Base-by-base conservation (phyloP, 1,140 invertebrate genomes). In the Mya arenaria region DNA sequence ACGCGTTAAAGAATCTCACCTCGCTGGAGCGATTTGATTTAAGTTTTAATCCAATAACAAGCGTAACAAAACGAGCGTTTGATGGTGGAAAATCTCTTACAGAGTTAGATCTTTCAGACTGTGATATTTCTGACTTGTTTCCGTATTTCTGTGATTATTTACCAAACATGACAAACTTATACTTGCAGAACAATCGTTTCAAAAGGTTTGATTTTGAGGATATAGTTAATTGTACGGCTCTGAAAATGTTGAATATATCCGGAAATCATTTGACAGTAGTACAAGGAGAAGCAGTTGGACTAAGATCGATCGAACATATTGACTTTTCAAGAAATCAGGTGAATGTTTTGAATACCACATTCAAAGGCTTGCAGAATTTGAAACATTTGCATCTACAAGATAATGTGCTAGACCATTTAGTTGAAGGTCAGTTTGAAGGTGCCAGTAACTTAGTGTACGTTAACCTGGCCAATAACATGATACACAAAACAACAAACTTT, bases 121-220 rank as follows among this genome's bases (percentile, higher is more conserved):
- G 48, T 30, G 28, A 66, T 6, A 3, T 79, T 25, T 19, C 30
- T 55, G 39, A 48, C 8, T 8, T 79, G 19, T 79, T 79, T 44
- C 63, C 63, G 37, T 41, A 69, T 39, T 69, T 79, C 65, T 79
- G 77, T 60, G 77, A 79, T 66, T 79, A 69, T 41, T 66, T 79
- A 44, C 48, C 63, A 8, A 48, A 79, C 60, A 56, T 79, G 13
- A 37, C 44, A 25, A 30, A 34, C 36, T 17, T 79, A 17, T 36
- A 69, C 44, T 25, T 79, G 23, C 63, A 69, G 34, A 44, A 66
- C 25, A 79, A 79, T 52, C 41, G 30, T 17, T 69, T 79, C 41
- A 36, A 25, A 36, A 68, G 34, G 19, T 69, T 79, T 23, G 37
- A 69, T 69, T 79, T 79, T 58, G 48, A 52, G n/a, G 17, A 15